Conservation (phyloP, 2,797 vertebrate genomes). For the Coluber constrictor region DNA sequence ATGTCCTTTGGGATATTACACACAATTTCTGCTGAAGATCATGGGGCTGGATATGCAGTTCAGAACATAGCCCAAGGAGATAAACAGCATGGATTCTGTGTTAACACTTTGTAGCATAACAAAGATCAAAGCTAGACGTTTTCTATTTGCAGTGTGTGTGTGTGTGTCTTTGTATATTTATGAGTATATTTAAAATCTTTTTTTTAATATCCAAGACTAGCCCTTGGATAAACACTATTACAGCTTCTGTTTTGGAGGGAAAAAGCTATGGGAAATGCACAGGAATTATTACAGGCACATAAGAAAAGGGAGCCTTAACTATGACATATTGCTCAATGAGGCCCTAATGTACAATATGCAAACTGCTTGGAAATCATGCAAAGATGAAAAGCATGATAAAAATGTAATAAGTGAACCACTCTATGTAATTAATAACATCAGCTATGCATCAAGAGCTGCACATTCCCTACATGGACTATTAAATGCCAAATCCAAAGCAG, state of each 20-base stretch:
- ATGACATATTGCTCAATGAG: slow-evolving; percentile 17
- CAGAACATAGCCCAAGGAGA: slow-evolving; percentile 14
- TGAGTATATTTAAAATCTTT: not conserved
- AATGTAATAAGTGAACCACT: slow-evolving; percentile 6
- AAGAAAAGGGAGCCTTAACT: slow-evolving; percentile 3
- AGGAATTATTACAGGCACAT: not conserved
- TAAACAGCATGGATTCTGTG: slow-evolving; percentile 19
- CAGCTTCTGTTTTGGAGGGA: not conserved
- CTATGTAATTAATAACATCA: slow-evolving; percentile 23
- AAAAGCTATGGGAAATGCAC: not conserved
- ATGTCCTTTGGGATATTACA: slow-evolving; percentile 4
- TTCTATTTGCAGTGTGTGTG: not conserved
- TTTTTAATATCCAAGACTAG: not conserved
- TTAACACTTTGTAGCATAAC: slow-evolving; percentile 21
- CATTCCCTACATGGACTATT: not conserved
- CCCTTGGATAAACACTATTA: not conserved
- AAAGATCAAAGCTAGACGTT: slow-evolving; percentile 23
- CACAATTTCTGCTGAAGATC: slow-evolving; percentile 12
- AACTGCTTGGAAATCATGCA: not conserved
- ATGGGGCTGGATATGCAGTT: not conserved
- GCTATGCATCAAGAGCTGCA: slow-evolving; percentile 4
- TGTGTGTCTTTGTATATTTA: not conserved
- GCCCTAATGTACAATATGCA: fast-evolving
- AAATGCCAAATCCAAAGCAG: slow-evolving; percentile 17
- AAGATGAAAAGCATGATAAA: slow-evolving; percentile 25